phyloP scores from a whole-genome alignment of 2,888 invertebrate genomes.

The Tenthredo notha region DNA sequence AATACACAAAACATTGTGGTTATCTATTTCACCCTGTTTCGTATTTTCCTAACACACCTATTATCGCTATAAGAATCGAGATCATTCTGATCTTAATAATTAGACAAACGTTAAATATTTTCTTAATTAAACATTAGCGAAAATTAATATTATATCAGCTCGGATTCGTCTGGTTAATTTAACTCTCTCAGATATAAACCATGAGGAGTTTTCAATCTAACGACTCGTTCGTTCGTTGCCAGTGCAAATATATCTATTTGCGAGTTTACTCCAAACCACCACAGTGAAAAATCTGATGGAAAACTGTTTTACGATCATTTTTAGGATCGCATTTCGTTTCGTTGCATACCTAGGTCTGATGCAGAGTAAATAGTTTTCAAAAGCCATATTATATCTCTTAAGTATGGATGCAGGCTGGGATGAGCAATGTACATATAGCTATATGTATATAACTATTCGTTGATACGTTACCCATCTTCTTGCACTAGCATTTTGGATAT shows the following conservation, averaged over 20 bases:
- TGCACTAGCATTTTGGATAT: slow-evolving; percentile 13
- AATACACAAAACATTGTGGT: slow-evolving; percentile 25
- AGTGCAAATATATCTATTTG: neutral
- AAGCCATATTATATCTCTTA: neutral
- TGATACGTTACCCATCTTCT: neutral
- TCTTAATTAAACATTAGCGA: neutral
- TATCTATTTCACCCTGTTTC: neutral
- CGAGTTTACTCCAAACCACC: neutral
- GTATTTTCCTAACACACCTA: neutral
- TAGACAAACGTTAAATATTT: neutral
- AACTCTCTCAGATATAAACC: neutral
- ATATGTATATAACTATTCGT: neutral
- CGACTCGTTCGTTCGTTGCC: neutral
- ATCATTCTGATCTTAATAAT: neutral
- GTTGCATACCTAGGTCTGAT: neutral
- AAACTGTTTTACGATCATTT: slow-evolving; percentile 12
- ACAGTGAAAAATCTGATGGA: neutral
- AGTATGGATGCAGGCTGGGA: neutral
- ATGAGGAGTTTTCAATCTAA: neutral
- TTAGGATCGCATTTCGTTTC: neutral
- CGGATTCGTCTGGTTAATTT: neutral
- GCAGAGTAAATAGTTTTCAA: neutral
- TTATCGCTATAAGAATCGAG: neutral
- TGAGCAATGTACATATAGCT: neutral
- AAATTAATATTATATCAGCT: neutral